Evolutionary conservation across 2,888 invertebrate genomes (phyloP).

Genomic region (Coenonympha glycerion): DNA sequence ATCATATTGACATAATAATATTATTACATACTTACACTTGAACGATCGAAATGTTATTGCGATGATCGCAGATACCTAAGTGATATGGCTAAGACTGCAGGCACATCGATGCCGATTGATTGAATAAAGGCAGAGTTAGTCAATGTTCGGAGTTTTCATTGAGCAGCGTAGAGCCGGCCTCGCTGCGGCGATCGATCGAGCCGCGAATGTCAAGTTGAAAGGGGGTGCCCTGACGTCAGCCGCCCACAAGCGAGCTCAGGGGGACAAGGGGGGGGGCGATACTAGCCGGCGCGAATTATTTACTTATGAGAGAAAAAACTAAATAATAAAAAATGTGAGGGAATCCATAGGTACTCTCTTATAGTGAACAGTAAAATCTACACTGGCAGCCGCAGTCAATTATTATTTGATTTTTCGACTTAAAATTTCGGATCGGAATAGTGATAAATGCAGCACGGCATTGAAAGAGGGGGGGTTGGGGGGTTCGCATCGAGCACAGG

Average conservation of each 20-base stretch:
- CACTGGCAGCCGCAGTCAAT: no score
- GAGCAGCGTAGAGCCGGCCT: constrained; percentile 12
- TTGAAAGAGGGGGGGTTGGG: no score
- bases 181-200: constrained; percentile 29
- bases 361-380: no score
- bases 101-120: background rate
- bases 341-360: no score
- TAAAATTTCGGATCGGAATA: no score
- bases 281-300: background rate
- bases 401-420: no score
- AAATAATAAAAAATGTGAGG: background rate
- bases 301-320: background rate
- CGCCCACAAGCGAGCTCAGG: constrained; percentile 13
- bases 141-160: constrained; percentile 13
- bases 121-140: background rate
- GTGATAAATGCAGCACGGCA: no score
- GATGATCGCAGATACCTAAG: no score
- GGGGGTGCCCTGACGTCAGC: constrained; percentile 25
- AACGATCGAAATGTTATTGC: no score
- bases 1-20: no score
- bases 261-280: background rate
- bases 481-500: no score
- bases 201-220: constrained; percentile 31
- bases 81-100: background rate
- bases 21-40: no score